Evolutionary conservation across 2,888 invertebrate genomes (phyloP).

Genomic region (Nebria brevicollis): DNA sequence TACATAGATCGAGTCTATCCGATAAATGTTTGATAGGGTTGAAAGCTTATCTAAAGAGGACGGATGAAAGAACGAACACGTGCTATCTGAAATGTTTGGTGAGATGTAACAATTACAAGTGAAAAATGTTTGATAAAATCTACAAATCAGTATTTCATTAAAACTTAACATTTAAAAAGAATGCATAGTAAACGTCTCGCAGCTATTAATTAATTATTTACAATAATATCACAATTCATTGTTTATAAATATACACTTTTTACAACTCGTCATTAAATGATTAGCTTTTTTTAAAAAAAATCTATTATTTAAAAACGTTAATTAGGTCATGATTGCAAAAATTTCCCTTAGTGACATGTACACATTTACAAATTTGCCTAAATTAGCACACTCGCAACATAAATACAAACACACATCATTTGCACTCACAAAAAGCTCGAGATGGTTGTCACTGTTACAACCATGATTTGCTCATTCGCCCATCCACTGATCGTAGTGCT

Average conservation of each 20-base stretch:
- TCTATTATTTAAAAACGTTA: constrained; percentile 44
- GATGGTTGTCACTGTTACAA: constrained; percentile 35
- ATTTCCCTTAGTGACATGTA: constrained; percentile 39
- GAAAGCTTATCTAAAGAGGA: background rate
- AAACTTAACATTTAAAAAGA: constrained; percentile 35
- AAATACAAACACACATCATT: constrained; percentile 47
- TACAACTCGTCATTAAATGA: constrained; percentile 46
- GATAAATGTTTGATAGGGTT: too few species aligned
- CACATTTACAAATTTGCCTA: constrained; percentile 32
- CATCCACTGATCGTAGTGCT: background rate
- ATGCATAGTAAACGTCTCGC: constrained; percentile 26
- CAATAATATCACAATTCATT: constrained; percentile 59
- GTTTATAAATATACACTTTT: constrained; percentile 47
- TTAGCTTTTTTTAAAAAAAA: constrained; percentile 46
- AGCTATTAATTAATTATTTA: constrained; percentile 58
- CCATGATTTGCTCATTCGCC: constrained; percentile 6
- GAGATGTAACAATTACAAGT: constrained; percentile 33
- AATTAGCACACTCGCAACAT: constrained; percentile 32
- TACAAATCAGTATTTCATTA: constrained; percentile 20
- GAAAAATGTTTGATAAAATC: constrained; percentile 32
- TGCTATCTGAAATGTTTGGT: background rate
- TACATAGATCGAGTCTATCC: too few species aligned
- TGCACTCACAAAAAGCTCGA: constrained; percentile 46
- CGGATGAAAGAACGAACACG: background rate
- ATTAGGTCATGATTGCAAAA: constrained; percentile 46